phyloP scores from a whole-genome alignment of 1,140 invertebrate genomes.

The Bemisia tabaci region DNA sequence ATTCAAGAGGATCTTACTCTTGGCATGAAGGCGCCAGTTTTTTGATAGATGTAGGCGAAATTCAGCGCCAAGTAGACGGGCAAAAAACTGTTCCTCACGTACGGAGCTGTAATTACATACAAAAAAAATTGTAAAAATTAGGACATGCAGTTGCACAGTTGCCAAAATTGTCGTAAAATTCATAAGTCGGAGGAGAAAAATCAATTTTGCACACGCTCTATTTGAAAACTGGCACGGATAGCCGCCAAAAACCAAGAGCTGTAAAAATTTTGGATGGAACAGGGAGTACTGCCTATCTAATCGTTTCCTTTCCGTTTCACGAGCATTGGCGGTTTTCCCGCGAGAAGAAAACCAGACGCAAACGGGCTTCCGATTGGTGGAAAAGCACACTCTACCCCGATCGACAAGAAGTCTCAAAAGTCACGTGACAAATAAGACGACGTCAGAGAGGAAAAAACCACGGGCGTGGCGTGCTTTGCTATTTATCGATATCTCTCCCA shows the following conservation, averaged over 20 bases:
- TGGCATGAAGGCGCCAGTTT: not conserved
- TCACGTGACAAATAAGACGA: no score
- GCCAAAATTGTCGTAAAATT: not conserved
- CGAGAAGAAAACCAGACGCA: no score
- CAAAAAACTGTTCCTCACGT: not conserved
- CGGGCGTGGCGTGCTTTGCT: no score
- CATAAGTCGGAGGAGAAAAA: not conserved
- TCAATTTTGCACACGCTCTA: not conserved
- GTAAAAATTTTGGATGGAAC: not conserved
- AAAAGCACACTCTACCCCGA: no score
- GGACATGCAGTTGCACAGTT: not conserved
- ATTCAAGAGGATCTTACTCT: not conserved
- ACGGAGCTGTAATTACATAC: not conserved
- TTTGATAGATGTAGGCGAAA: not conserved
- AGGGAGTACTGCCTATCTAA: no score
- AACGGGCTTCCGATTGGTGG: no score
- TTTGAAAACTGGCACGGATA: not conserved
- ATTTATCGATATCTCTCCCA: no score
- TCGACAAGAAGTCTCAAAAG: no score
- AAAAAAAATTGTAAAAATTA: not conserved
- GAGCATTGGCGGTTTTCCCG: no score
- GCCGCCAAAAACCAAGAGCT: not conserved
- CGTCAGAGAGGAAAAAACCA: no score
- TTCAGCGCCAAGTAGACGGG: not conserved
- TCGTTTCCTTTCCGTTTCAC: no score